Conservation (phyloP, 2,888 invertebrate genomes). For the Ceriagrion tenellum region DNA sequence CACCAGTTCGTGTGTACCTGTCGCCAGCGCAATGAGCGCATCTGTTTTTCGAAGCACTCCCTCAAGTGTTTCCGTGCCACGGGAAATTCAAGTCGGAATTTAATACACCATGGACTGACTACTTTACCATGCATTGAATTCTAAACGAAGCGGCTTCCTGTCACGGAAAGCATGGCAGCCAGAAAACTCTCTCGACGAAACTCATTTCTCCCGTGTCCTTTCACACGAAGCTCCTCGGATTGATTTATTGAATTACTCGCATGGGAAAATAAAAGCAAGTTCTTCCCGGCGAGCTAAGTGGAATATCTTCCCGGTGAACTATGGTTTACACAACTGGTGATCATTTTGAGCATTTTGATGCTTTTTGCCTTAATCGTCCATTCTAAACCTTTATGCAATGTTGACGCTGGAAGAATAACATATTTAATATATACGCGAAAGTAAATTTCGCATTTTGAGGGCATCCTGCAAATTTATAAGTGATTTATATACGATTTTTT, state of each 20-base stretch:
- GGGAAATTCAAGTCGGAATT: background rate
- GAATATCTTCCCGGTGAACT: too few relatives aligned
- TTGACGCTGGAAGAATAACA: too few relatives aligned
- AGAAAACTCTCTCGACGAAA: background rate
- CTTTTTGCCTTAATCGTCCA: too few relatives aligned
- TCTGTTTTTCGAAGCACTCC: background rate
- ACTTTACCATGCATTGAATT: background rate
- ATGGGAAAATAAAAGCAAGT: too few relatives aligned
- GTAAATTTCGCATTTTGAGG: too few relatives aligned
- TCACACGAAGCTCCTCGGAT: background rate
- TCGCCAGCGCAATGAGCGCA: background rate
- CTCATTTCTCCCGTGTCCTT: background rate
- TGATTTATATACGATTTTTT: too few relatives aligned
- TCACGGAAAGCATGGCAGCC: background rate
- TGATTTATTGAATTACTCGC: background rate
- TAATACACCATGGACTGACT: background rate
- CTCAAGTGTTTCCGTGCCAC: background rate
- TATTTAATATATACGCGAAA: too few relatives aligned
- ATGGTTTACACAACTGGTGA: too few relatives aligned
- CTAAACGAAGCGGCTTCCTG: background rate
- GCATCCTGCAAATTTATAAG: too few relatives aligned
- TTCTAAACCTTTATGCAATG: too few relatives aligned
- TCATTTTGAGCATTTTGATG: too few relatives aligned
- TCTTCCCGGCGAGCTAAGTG: too few relatives aligned
- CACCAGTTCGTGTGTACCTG: background rate